A percentile compares a stretch with the other conserved stretches of the same genome.
Conservation (phyloP, 2,797 vertebrate genomes). For the Acanthiza pusilla region DNA sequence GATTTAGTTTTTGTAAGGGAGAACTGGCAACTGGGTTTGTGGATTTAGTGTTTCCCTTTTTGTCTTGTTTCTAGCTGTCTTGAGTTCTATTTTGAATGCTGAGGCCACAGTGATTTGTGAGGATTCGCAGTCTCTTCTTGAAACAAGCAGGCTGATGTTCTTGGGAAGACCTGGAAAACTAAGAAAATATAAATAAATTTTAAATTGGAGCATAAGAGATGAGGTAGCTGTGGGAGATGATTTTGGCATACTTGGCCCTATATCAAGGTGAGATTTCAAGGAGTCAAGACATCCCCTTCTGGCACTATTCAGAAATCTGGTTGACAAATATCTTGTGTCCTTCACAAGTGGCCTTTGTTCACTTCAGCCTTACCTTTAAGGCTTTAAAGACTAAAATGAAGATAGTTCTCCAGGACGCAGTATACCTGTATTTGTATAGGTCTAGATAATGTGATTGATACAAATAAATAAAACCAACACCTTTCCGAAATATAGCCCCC, state of each 20-base stretch:
- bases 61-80: neutral
- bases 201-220: neutral
- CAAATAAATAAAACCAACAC: neutral
- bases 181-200: neutral
- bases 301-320: neutral
- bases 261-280: neutral
- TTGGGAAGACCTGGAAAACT: neutral
- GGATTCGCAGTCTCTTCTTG: neutral
- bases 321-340: neutral
- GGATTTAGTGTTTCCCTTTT: neutral
- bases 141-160: neutral
- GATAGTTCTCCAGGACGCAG: neutral
- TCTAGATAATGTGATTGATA: neutral
- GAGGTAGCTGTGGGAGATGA: neutral
- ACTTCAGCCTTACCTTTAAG: neutral
- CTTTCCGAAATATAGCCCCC: neutral
- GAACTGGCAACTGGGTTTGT: neutral
- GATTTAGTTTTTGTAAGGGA: neutral
- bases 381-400: neutral
- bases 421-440: neutral
- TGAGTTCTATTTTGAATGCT: neutral
- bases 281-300: neutral
- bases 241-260: neutral
- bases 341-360: neutral
- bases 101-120: neutral